Base-by-base conservation (phyloP, 2,888 invertebrate genomes). In the Clusia tigrina region DNA sequence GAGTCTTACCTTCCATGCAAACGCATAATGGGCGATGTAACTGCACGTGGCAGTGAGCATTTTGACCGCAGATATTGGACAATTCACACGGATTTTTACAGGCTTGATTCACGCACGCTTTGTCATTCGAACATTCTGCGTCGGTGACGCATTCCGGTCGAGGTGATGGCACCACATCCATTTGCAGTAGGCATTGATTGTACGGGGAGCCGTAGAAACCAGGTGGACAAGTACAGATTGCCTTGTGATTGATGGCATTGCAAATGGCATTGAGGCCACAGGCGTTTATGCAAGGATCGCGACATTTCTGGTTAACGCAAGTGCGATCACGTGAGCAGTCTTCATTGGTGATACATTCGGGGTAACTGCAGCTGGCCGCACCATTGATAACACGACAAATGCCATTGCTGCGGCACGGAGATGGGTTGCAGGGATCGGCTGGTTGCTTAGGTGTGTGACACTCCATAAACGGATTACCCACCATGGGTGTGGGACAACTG, bases 281-380 rank as follows among this genome's bases (percentile, higher is more conserved):
- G 15, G 92, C 90, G 69, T 90, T 91, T 60, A 89, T 86, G 77
- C 94, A 93, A 42, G 95, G 94, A 83, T 95, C 93, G 65, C 89
- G 87, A 77, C 95, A 96, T 78, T 91, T 91, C 70, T 93, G 93
- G 42, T 89, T 88, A 74, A 91, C 90, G 77, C 95, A 95, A 1
- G 93, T 90, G 71, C 90, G 89, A 69, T 93, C 89, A 61, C 91
- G 88, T 0, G 93, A 87, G 82, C 95, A 96, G 73, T 95, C 95
- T n/a, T 91, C 90, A 78, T 95, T 95, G 59, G 92, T 90, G 2
- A 95, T 86, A 81, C 95, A 95, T 82, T 95, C 95, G 0, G 94
- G 94, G 82, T 93, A 94, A 60, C 88, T 87, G 76, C 94, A 95
- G 58, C 88, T 87, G 0, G 93, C 91, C 2, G 87, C 86, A 17